Conservation (phyloP, 2,888 invertebrate genomes). For the Eremobia ochroleuca region DNA sequence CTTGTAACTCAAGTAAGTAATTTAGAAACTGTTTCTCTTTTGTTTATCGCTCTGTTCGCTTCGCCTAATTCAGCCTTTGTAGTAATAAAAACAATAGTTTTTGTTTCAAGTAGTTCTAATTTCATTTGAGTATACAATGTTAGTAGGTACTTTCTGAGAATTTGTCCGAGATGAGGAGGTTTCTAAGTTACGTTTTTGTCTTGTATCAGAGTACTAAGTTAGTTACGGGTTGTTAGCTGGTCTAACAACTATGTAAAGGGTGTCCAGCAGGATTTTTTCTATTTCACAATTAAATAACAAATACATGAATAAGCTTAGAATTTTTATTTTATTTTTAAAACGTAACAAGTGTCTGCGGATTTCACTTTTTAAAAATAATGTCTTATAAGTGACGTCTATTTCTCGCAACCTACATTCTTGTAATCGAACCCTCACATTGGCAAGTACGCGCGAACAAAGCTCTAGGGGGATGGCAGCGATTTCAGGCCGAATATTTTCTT, state of each 20-base stretch:
- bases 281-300: too few relatives aligned
- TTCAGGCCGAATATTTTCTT: too few relatives aligned
- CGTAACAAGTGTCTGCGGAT: too few relatives aligned
- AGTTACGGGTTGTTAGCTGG: conserved; percentile 12
- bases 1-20: conserved; percentile 36
- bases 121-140: conserved; percentile 46
- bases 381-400: too few relatives aligned
- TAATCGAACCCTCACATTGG: too few relatives aligned
- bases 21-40: conserved; percentile 48
- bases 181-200: conserved; percentile 25
- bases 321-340: too few relatives aligned
- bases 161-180: conserved; percentile 4
- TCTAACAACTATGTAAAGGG: conserved; percentile 20
- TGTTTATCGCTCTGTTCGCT: conserved; percentile 47
- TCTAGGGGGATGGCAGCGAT: too few relatives aligned
- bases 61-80: conserved; percentile 40
- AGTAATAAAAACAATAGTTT: conserved; percentile 24
- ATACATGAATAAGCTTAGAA: background rate
- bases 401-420: too few relatives aligned
- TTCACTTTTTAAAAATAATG: too few relatives aligned
- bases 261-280: too few relatives aligned
- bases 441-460: too few relatives aligned
- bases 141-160: background rate
- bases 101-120: conserved; percentile 23
- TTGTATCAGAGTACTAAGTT: conserved; percentile 11